Base-by-base conservation (phyloP, 2,888 invertebrate species). In the Anorthoa munda region DNA sequence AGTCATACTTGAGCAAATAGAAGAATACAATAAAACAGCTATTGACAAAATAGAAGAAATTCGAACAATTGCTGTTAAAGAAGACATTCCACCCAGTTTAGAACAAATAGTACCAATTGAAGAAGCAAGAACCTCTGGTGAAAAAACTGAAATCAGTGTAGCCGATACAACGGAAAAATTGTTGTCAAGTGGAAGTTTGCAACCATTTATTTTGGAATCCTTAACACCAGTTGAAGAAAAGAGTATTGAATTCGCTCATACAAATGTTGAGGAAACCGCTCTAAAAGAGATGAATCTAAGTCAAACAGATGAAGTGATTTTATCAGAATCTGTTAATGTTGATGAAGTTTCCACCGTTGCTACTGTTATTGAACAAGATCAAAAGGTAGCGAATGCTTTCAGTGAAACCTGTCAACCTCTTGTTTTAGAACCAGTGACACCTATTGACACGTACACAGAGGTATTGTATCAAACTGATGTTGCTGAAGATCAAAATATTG, bases 1-100 rank as follows among this genome's bases (percentile, higher is more conserved):
- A 31, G 26, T 59, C 4, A 7, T 67, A 55, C 11, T 60, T n/a
- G 66, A 77, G 21, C 53, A 64, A 53, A n/a, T 66, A 31, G 66
- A 72, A 58, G n/a, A n/a, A n/a, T n/a, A n/a, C n/a, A n/a, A n/a
- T n/a, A n/a, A n/a, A n/a, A n/a, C n/a, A n/a, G n/a, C n/a, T n/a
- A n/a, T n/a, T n/a, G n/a, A n/a, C n/a, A n/a, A n/a, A n/a, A n/a
- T n/a, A n/a, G n/a, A n/a, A n/a, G n/a, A n/a, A n/a, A n/a, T n/a
- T n/a, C n/a, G n/a, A n/a, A n/a, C n/a, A n/a, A n/a, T n/a, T n/a
- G n/a, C n/a, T n/a, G 45, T 71, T 17, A 45, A 66, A 53, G 53
- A 66, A 70, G 53, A 61, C 9, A 50, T 51, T 45, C 5, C 23
- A 26, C 45, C 45, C 45, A 26, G 51, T n/a, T n/a, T 65, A 45